phyloP scores from a whole-genome alignment of 2,113 vertebrate species.

The Piprites chloris region DNA sequence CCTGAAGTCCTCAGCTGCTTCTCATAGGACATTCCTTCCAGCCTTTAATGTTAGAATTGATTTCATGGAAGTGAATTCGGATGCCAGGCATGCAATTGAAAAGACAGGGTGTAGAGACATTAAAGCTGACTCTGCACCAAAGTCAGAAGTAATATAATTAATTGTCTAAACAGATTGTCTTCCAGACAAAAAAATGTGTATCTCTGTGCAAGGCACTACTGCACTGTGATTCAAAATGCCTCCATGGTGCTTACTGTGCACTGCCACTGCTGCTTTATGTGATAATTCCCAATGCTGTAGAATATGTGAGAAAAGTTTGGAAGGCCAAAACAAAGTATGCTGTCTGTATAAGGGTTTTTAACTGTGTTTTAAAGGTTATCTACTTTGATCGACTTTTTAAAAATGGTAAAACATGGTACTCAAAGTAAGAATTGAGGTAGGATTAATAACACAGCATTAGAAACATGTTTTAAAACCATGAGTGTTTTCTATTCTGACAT shows the following conservation, averaged over 20 bases:
- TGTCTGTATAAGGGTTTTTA: not conserved
- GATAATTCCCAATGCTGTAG: not conserved
- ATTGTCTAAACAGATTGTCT: not conserved
- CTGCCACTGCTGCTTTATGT: not conserved
- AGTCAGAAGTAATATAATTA: not conserved
- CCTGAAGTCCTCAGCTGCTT: not conserved
- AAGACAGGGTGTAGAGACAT: not conserved
- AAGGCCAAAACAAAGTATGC: not conserved
- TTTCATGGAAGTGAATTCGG: not conserved
- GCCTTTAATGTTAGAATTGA: not conserved
- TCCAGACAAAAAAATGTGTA: not conserved
- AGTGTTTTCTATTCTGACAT: not conserved
- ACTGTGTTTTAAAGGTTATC: not conserved
- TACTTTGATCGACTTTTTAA: not conserved
- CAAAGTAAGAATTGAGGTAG: not conserved
- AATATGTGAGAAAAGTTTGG: not conserved
- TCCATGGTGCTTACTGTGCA: accelerated
- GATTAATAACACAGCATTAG: not conserved
- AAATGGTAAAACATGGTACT: not conserved
- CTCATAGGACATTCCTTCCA: not conserved
- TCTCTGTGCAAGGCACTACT: not conserved
- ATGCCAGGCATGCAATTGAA: not conserved
- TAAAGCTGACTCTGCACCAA: not conserved
- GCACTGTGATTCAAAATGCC: not conserved
- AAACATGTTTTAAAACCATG: not conserved